phyloP scores from a whole-genome alignment of 2,888 invertebrate species.

The Cheilosia scutellata region DNA sequence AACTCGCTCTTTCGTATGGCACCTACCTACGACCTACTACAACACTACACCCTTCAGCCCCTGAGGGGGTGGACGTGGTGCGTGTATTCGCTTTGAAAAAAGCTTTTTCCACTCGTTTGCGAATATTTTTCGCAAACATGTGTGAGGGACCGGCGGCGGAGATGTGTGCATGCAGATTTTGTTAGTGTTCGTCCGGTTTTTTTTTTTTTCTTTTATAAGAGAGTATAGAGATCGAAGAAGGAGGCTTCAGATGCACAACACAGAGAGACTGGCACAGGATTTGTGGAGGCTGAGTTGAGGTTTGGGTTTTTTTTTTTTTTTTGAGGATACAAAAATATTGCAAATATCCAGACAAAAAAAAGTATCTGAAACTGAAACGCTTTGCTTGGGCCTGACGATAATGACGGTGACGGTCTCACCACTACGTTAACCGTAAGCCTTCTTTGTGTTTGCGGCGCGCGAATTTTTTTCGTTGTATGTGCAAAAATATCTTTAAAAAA shows the following conservation, averaged over 20 bases:
- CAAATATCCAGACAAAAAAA: slow-evolving; percentile 24
- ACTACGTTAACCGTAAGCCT: slow-evolving; percentile 46
- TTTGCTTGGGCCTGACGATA: slow-evolving; percentile 4
- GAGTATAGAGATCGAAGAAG: slow-evolving; percentile 19
- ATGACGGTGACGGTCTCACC: slow-evolving; percentile 33
- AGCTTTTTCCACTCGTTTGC: slow-evolving; percentile 34
- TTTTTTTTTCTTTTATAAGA: background rate
- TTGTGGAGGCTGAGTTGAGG: slow-evolving; percentile 32
- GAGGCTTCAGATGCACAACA: background rate
- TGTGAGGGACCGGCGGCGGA: slow-evolving; percentile 7
- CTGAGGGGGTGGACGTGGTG: slow-evolving; percentile 15
- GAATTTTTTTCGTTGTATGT: slow-evolving; percentile 62
- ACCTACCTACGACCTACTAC: slow-evolving; percentile 26
- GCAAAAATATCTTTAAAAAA: slow-evolving; percentile 55
- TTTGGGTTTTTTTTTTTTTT: background rate
- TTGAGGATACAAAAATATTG: slow-evolving; percentile 22
- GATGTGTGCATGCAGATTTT: slow-evolving; percentile 49
- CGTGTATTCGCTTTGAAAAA: slow-evolving; percentile 26
- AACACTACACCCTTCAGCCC: slow-evolving; percentile 4
- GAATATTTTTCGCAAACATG: slow-evolving; percentile 27
- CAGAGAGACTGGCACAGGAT: slow-evolving; percentile 26
- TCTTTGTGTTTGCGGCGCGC: slow-evolving; percentile 53
- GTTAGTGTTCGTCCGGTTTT: slow-evolving; percentile 39
- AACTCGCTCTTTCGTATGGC: slow-evolving; percentile 27
- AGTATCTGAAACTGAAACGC: slow-evolving; percentile 27